Conservation (phyloP, 2,113 vertebrate genomes). For the Anas platyrhynchos region DNA sequence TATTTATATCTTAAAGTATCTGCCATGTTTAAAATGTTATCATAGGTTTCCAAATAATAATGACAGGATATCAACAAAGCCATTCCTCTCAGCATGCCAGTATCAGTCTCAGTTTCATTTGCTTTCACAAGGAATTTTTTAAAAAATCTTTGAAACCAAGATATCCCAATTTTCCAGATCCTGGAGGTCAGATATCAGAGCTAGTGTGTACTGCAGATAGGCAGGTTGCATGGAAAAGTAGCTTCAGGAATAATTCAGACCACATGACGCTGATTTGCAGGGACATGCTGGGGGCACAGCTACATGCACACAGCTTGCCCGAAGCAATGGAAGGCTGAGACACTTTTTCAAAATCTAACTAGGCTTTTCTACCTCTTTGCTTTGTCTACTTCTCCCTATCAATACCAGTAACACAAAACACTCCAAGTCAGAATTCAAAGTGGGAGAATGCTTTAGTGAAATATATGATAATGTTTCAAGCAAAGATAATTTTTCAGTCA, state of each 20-base stretch:
- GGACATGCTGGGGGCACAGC: fast-evolving
- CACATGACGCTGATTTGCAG: neutral
- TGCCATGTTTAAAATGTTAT: neutral
- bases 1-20: neutral
- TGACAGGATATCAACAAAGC: neutral
- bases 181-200: neutral
- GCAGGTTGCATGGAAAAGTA: neutral
- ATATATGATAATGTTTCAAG: neutral
- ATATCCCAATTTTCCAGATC: neutral
- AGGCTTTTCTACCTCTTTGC: neutral
- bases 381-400: neutral
- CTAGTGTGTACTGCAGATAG: neutral
- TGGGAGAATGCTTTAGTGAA: neutral
- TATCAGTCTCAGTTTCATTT: neutral
- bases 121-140: neutral
- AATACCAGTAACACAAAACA: neutral
- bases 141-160: neutral
- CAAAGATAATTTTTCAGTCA: neutral
- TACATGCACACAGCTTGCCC: neutral
- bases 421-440: neutral
- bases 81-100: neutral
- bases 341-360: neutral
- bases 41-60: neutral
- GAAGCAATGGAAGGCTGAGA: neutral
- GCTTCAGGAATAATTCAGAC: neutral